These are phyloP conservation scores for Bufotes viridis DNA, from an alignment of 2,797 vertebrate species.

Conservation along the genomic window DNA sequence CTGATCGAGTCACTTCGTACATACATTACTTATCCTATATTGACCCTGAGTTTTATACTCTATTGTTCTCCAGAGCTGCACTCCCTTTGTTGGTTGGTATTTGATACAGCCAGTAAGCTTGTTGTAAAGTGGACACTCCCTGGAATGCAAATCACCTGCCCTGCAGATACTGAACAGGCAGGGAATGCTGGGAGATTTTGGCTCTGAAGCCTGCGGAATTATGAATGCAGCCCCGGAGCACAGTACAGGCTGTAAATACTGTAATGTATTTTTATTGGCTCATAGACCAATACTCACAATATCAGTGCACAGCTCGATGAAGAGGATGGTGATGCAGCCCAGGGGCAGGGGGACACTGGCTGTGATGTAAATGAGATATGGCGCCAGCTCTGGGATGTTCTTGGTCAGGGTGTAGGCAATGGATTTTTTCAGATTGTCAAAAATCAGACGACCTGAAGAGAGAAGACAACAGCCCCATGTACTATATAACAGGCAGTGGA, in stretches of 20 bases:
- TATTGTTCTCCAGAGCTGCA: not conserved
- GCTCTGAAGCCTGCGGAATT: no score
- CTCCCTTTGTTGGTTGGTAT: not conserved
- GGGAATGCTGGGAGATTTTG: no score
- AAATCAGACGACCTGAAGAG: constrained; percentile 82
- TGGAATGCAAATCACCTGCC: no score
- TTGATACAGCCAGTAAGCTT: no score
- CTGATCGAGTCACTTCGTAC: no score
- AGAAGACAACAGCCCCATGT: not conserved
- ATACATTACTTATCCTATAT: no score
- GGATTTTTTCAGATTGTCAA: constrained; percentile 91
- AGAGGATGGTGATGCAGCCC: constrained; percentile 92
- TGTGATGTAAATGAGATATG: constrained; percentile 90
- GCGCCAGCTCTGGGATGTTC: constrained; percentile 89
- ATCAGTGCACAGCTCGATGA: constrained; percentile 89
- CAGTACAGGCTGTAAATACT: not conserved
- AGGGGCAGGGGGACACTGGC: constrained; percentile 87
- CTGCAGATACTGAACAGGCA: no score
- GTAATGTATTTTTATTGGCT: not conserved
- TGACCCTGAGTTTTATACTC: not conserved
- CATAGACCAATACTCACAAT: constrained; percentile 77
- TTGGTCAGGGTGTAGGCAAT: constrained; percentile 89
- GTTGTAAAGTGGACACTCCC: no score
- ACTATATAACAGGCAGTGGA: not conserved
- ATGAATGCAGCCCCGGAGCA: not conserved